These are phyloP conservation scores for Agonum fuliginosum DNA, from an alignment of 2,888 invertebrate species.

Conservation along the genomic window DNA sequence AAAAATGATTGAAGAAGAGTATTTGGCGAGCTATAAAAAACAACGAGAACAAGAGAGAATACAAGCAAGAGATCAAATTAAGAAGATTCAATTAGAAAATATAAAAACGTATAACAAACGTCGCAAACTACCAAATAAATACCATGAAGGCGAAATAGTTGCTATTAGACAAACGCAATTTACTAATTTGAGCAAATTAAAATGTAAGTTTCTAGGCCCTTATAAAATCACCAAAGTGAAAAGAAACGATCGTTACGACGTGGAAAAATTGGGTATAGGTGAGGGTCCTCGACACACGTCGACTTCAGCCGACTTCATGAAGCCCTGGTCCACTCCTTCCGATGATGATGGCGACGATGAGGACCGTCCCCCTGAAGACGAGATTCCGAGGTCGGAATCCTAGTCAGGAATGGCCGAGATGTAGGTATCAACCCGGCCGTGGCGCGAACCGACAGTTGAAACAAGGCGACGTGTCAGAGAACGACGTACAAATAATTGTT, in stretches of 20 bases:
- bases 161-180: too few relatives aligned
- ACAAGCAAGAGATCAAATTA: neutral
- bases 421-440: too few relatives aligned
- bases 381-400: constrained; percentile 5
- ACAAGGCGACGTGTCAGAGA: too few relatives aligned
- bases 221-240: constrained; percentile 1
- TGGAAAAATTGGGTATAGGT: constrained; percentile 2
- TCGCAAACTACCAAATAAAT: neutral
- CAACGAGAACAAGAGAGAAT: neutral
- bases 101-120: neutral
- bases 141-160: neutral
- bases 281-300: neutral
- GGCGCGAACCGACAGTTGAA: too few relatives aligned
- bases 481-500: too few relatives aligned
- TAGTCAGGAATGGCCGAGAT: constrained; percentile 20
- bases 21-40: neutral
- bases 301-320: constrained; percentile 7
- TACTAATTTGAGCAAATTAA: neutral
- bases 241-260: constrained; percentile 4
- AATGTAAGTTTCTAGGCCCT: neutral
- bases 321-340: neutral
- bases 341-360: neutral
- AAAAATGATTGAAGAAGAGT: constrained; percentile 13
- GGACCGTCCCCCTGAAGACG: neutral
- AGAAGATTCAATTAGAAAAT: neutral